A percentile compares a stretch with the other conserved stretches of the same genome.
These are phyloP conservation scores for Clarias fuscus DNA, from an alignment of 2,797 vertebrate species.

Conservation along the genomic window DNA sequence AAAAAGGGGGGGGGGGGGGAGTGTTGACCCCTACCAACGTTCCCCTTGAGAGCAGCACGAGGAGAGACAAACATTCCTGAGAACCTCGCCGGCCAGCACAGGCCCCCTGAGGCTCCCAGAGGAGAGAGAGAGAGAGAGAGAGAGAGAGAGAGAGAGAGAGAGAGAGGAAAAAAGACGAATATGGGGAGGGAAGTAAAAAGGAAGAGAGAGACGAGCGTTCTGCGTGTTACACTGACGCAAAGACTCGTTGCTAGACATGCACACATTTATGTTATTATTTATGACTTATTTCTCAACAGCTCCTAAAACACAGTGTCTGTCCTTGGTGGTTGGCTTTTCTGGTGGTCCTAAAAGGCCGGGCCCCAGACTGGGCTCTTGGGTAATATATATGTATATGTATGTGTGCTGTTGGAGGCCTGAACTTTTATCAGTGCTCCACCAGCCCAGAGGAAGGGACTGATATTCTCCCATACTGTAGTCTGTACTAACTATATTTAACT, in stretches of 20 bases:
- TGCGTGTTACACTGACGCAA: conserved; percentile 7
- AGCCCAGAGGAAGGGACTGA: conserved; percentile 49
- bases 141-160: conserved; percentile 55
- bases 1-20: conserved; percentile 81
- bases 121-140: conserved; percentile 56
- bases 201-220: conserved; percentile 19
- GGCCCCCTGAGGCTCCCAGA: conserved; percentile 78
- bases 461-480: conserved; percentile 33
- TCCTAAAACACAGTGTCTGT: conserved; percentile 67
- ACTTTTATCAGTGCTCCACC: conserved; percentile 34
- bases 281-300: conserved; percentile 68
- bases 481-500: background rate
- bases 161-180: conserved; percentile 58
- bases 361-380: conserved; percentile 47
- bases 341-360: conserved; percentile 43
- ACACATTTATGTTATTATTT: conserved; percentile 69
- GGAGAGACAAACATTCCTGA: conserved; percentile 98
- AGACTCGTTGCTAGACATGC: conserved; percentile 7
- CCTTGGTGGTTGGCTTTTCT: conserved; percentile 45
- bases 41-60: conserved; percentile 78
- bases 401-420: conserved; percentile 4
- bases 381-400: conserved; percentile 25
- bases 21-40: conserved; percentile 84
- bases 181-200: conserved; percentile 52
- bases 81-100: conserved; percentile 85